These are phyloP conservation scores for Ceyx cyanopectus DNA, from an alignment of 2,113 vertebrate species.

Conservation along the genomic window DNA sequence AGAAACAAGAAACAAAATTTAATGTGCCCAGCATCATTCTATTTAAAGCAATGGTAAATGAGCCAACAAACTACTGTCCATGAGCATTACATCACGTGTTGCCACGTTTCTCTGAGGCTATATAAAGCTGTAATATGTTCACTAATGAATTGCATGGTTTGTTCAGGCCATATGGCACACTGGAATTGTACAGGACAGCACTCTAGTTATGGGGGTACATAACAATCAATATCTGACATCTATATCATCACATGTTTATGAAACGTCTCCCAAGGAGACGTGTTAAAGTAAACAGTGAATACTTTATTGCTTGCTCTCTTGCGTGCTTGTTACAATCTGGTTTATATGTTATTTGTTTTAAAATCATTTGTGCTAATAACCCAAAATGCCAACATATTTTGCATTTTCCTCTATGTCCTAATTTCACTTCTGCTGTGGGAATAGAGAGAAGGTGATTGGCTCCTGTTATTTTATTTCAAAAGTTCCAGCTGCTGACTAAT, in stretches of 20 bases:
- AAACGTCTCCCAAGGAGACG: not conserved
- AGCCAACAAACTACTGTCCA: constrained; percentile 67
- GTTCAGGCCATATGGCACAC: constrained; percentile 58
- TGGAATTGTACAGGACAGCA: not conserved
- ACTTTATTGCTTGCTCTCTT: not conserved
- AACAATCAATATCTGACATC: constrained; percentile 15
- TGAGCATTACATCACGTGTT: constrained; percentile 57
- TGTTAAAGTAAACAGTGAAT: constrained; percentile 17
- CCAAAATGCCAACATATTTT: constrained; percentile 4
- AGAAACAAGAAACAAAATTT: not conserved
- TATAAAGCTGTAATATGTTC: constrained; percentile 40
- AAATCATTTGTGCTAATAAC: constrained; percentile 35
- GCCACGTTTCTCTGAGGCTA: constrained; percentile 53
- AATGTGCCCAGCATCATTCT: not conserved
- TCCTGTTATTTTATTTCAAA: constrained; percentile 15
- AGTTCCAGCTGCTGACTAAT: constrained; percentile 54
- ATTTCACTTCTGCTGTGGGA: constrained; percentile 24
- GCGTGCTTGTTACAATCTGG: not conserved
- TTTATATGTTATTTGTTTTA: constrained; percentile 44
- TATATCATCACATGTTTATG: not conserved
- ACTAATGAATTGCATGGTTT: constrained; percentile 40
- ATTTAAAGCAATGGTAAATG: constrained; percentile 67
- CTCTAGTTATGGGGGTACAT: not conserved
- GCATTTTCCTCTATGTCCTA: constrained; percentile 12
- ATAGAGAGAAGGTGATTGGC: not conserved